A percentile compares a stretch with the other conserved stretches of the same genome.
Evolutionary conservation across 2,797 vertebrate genomes (phyloP).

Genomic region (Erpetoichthys calabaricus): DNA sequence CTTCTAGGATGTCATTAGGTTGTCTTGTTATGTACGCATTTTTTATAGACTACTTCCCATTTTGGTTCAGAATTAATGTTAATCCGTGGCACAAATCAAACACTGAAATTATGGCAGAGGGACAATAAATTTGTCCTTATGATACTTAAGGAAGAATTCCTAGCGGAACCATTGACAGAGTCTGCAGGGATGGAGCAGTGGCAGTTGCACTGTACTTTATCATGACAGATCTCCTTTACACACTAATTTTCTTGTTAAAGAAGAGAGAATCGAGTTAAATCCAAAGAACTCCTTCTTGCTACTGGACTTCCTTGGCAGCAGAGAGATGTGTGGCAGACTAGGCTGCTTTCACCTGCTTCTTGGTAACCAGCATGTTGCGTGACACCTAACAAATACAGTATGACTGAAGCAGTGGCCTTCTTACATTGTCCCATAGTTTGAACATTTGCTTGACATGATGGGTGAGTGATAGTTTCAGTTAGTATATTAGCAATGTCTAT

Average conservation of each 20-base stretch:
- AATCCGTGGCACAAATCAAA: constrained; percentile 63
- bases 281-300: constrained; percentile 35
- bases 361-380: too few relatives aligned
- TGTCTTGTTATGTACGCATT: constrained; percentile 21
- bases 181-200: constrained; percentile 25
- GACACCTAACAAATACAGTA: too few relatives aligned
- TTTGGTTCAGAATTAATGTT: constrained; percentile 49
- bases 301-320: constrained; percentile 43
- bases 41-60: constrained; percentile 11
- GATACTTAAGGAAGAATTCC: constrained; percentile 47
- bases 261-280: constrained; percentile 55
- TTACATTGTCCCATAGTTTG: too few relatives aligned
- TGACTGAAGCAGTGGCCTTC: too few relatives aligned
- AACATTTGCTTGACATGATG: too few relatives aligned
- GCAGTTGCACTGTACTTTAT: constrained; percentile 47
- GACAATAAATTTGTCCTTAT: constrained; percentile 42
- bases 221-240: constrained; percentile 67
- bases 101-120: constrained; percentile 47
- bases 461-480: too few relatives aligned
- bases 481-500: too few relatives aligned
- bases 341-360: too few relatives aligned
- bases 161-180: constrained; percentile 39
- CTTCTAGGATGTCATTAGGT: constrained; percentile 26
- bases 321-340: constrained; percentile 28
- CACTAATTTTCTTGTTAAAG: constrained; percentile 50